Evolutionary conservation across 30 jellyfish, hydroid and myxozoan species (phyloP).

Genomic region (Pelagia noctiluca): DNA sequence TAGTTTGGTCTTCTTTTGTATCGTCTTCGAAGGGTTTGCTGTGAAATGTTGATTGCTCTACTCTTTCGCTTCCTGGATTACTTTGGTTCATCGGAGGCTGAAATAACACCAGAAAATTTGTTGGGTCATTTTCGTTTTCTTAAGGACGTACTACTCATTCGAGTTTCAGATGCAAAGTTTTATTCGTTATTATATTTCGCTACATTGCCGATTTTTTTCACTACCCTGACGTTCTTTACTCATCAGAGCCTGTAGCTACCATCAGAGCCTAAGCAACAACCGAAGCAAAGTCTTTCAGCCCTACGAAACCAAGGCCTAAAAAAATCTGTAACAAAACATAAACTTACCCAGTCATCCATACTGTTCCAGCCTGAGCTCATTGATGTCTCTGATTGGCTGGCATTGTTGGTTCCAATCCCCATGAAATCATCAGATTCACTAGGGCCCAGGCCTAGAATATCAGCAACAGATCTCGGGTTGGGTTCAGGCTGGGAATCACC

Average conservation of each 20-base stretch:
- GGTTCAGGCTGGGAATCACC: not conserved
- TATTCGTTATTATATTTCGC: too few species aligned
- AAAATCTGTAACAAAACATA: not conserved
- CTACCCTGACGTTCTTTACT: too few species aligned
- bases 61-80: not conserved
- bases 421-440: conserved; percentile 39
- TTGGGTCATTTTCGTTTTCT: not conserved
- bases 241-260: too few species aligned
- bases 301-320: too few species aligned
- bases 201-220: too few species aligned
- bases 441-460: conserved; percentile 43
- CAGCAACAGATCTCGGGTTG: conserved; percentile 56
- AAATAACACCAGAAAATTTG: not conserved
- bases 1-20: not conserved
- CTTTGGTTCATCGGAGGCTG: conserved; percentile 29
- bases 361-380: conserved; percentile 22
- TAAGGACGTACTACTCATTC: not conserved
- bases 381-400: not conserved
- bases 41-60: not conserved
- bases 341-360: conserved; percentile 35
- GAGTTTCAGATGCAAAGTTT: too few species aligned
- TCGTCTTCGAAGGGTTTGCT: conserved; percentile 40
- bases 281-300: too few species aligned
- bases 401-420: conserved; percentile 37
- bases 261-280: too few species aligned